Percentiles rank a stretch among this genome's conserved stretches.
phyloP scores from a whole-genome alignment of 2,888 invertebrate species.

The Sphecodes monilicornis region DNA sequence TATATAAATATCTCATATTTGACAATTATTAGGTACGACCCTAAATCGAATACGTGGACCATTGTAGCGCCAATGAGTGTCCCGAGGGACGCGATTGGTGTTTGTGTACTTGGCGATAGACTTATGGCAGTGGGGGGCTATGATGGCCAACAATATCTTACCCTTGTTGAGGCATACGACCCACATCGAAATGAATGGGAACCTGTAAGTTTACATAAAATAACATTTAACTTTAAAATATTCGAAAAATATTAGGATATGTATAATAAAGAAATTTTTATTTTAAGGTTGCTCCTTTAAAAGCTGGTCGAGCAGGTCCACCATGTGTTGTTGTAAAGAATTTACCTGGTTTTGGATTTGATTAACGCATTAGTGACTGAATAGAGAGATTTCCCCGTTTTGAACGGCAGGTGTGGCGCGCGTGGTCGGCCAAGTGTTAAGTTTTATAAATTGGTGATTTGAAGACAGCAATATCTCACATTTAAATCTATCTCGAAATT shows the following conservation, averaged over 20 bases:
- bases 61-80: conserved; percentile 92
- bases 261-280: conserved; percentile 41
- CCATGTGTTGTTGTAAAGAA: conserved; percentile 90
- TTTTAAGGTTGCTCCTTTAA: conserved; percentile 90
- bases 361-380: background rate
- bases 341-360: conserved; percentile 46
- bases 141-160: conserved; percentile 95
- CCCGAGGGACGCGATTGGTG: conserved; percentile 95
- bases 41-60: conserved; percentile 94
- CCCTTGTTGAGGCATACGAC: conserved; percentile 95
- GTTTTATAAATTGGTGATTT: background rate
- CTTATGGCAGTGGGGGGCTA: conserved; percentile 95
- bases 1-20: conserved; percentile 4
- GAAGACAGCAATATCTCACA: conserved; percentile 17
- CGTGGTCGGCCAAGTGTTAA: background rate
- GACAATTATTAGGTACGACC: conserved; percentile 85
- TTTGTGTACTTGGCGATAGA: conserved; percentile 93
- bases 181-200: conserved; percentile 92
- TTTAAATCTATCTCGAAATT: conserved; percentile 14
- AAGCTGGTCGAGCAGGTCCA: conserved; percentile 94
- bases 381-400: too few relatives aligned
- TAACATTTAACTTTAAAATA: conserved; percentile 5
- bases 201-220: conserved; percentile 81
- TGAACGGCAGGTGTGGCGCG: too few relatives aligned
- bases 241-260: background rate